Evolutionary conservation across 2,797 vertebrate species (phyloP).

Genomic region (Enteromius thamalakanensis): DNA sequence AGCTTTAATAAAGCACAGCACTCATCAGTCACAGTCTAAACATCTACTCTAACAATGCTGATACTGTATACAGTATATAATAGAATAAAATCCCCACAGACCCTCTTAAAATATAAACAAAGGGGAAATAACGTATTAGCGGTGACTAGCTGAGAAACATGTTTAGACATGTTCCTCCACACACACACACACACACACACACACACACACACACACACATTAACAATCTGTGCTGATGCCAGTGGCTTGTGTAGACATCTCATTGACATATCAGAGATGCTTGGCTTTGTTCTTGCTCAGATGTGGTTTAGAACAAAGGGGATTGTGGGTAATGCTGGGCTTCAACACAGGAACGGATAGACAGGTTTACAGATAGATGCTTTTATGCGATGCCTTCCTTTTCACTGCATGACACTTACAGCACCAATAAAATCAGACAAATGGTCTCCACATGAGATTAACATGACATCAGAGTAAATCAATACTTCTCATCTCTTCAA

Average conservation of each 20-base stretch:
- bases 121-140: constrained; percentile 43
- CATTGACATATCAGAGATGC: constrained; percentile 42
- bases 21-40: constrained; percentile 12
- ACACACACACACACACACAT: constrained; percentile 23
- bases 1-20: constrained; percentile 9
- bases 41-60: not conserved
- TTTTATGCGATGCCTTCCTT: constrained; percentile 52
- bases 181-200: constrained; percentile 21
- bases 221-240: constrained; percentile 5
- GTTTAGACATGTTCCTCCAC: constrained; percentile 34
- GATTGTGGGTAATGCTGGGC: constrained; percentile 36
- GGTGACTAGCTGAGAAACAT: constrained; percentile 35
- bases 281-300: constrained; percentile 45
- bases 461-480: constrained; percentile 36
- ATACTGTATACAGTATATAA: constrained; percentile 8
- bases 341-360: constrained; percentile 46
- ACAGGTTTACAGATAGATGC: constrained; percentile 55
- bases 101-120: constrained; percentile 37
- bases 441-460: constrained; percentile 45
- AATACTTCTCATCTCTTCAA: constrained; percentile 21
- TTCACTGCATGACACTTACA: constrained; percentile 51
- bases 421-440: constrained; percentile 60
- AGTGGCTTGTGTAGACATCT: constrained; percentile 46
- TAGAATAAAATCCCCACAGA: constrained; percentile 10
- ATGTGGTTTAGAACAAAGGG: constrained; percentile 48